Percentiles rank a stretch among this genome's conserved stretches.
Evolutionary conservation across 2,113 vertebrate species (phyloP).

Genomic region (Prionailurus viverrinus): DNA sequence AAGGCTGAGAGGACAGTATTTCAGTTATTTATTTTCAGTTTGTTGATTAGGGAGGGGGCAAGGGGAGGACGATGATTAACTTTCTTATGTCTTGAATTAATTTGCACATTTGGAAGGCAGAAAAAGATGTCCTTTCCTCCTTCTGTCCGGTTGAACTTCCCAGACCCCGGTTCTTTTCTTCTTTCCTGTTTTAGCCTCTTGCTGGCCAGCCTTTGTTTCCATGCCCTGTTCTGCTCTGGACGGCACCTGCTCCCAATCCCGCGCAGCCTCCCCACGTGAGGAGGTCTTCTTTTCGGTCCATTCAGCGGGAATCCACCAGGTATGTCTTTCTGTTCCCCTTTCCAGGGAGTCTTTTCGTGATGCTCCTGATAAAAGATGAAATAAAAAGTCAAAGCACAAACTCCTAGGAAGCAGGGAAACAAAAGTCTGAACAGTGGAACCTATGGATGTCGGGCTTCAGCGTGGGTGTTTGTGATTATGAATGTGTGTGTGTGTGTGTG

Average conservation of each 20-base stretch:
- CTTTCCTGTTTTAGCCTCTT: neutral
- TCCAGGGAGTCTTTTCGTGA: neutral
- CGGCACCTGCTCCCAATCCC: no score
- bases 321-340: neutral
- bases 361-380: neutral
- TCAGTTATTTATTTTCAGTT: constrained; percentile 16
- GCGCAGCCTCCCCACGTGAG: rapidly evolving
- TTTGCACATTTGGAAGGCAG: constrained; percentile 45
- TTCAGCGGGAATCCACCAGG: neutral
- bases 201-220: neutral
- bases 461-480: neutral
- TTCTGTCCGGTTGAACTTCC: neutral
- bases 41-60: neutral
- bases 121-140: neutral
- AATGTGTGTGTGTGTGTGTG: neutral
- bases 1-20: neutral
- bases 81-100: neutral
- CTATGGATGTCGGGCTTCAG: neutral
- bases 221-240: neutral
- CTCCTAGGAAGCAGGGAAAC: neutral
- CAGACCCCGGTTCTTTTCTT: rapidly evolving
- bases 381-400: neutral
- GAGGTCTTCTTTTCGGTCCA: neutral
- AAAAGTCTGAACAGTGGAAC: neutral
- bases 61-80: neutral